Evolutionary conservation across 1,140 invertebrate genomes (phyloP).

Genomic region (Achroia grisella): DNA sequence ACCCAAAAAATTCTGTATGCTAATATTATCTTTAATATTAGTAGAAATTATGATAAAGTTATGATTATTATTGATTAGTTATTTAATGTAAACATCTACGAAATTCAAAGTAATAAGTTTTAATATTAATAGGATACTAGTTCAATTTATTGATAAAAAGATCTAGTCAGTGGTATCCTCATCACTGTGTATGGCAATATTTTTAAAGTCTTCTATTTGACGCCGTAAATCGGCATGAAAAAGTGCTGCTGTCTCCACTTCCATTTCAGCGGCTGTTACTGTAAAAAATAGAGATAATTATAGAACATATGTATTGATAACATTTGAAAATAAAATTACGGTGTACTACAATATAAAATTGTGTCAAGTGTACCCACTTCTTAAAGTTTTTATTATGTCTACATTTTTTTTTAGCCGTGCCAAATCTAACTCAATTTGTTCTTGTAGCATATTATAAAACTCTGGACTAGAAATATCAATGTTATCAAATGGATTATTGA

Average conservation of each 20-base stretch:
- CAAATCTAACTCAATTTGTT: slow-evolving; percentile 33
- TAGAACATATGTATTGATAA: too few species aligned
- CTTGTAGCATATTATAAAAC: slow-evolving; percentile 35
- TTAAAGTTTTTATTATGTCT: slow-evolving; percentile 24
- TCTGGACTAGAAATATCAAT: slow-evolving; percentile 34
- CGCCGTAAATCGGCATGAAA: slow-evolving; percentile 39
- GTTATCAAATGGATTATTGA: slow-evolving; percentile 8
- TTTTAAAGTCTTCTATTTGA: slow-evolving; percentile 30
- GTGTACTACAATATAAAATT: too few species aligned
- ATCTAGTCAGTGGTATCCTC: too few species aligned
- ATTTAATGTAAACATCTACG: too few species aligned
- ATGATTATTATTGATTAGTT: too few species aligned
- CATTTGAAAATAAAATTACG: too few species aligned
- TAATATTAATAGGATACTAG: too few species aligned
- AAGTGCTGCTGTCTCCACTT: slow-evolving; percentile 45
- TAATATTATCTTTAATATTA: too few species aligned
- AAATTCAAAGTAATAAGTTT: too few species aligned
- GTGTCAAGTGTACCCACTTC: slow-evolving; percentile 24
- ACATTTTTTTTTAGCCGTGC: slow-evolving; percentile 37
- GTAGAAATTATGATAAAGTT: too few species aligned
- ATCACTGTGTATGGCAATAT: slow-evolving; percentile 2
- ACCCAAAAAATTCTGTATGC: too few species aligned
- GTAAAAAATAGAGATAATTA: slow-evolving; percentile 5
- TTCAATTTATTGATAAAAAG: too few species aligned
- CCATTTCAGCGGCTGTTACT: slow-evolving; percentile 48